phyloP scores from a whole-genome alignment of 2,113 vertebrate genomes.

The Potamarius usumacintae region DNA sequence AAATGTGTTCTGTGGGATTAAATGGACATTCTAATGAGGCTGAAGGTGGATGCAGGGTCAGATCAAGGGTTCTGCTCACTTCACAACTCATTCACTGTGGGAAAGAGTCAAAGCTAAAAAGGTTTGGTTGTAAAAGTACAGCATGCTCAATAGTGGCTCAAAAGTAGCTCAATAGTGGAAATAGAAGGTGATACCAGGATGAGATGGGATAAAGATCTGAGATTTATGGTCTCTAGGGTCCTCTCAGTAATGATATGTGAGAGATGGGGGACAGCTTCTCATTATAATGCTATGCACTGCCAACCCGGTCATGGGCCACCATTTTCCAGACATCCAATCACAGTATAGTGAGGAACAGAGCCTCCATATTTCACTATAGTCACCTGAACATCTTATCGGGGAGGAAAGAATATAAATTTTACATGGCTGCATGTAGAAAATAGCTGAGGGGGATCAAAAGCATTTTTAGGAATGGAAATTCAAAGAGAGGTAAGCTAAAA shows the following conservation, averaged over 20 bases:
- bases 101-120: slow-evolving; percentile 14
- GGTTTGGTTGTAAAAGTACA: slow-evolving; percentile 14
- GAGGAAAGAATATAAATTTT: slow-evolving; percentile 28
- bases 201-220: slow-evolving; percentile 50
- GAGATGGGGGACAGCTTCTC: slow-evolving; percentile 36
- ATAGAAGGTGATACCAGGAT: slow-evolving; percentile 34
- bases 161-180: slow-evolving; percentile 20
- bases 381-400: slow-evolving; percentile 17
- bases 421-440: slow-evolving; percentile 21
- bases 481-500: slow-evolving; percentile 23
- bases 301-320: slow-evolving; percentile 46
- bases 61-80: slow-evolving; percentile 42
- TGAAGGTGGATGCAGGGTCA: slow-evolving; percentile 45
- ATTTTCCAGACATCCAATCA: slow-evolving; percentile 53
- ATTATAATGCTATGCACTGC: slow-evolving; percentile 51
- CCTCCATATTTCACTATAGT: slow-evolving; percentile 31
- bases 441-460: background rate
- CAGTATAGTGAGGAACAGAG: slow-evolving; percentile 22
- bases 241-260: slow-evolving; percentile 55
- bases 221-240: slow-evolving; percentile 53
- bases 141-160: background rate
- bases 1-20: slow-evolving; percentile 50
- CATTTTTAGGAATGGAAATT: slow-evolving; percentile 21
- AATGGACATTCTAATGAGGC: slow-evolving; percentile 54
- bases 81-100: slow-evolving; percentile 38